phyloP scores from a whole-genome alignment of 1,140 invertebrate species.

The Drosophila sturtevanti region DNA sequence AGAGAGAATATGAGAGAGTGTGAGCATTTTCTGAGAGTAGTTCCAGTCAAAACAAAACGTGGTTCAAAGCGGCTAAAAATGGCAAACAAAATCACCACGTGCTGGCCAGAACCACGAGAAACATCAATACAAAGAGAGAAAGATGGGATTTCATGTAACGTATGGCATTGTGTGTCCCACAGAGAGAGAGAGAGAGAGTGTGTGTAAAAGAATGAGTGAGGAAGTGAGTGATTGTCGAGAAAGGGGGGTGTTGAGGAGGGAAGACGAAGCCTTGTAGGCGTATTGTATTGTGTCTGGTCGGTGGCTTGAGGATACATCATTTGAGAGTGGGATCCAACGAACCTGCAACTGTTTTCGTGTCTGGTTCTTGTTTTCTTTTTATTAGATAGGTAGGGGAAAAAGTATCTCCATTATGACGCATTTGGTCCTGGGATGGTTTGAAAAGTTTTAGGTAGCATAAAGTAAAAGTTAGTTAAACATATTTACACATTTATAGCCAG shows the following conservation, averaged over 20 bases:
- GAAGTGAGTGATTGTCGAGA: background rate
- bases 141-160: background rate
- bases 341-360: slow-evolving; percentile 10
- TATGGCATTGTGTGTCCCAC: no score
- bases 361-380: slow-evolving; percentile 6
- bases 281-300: slow-evolving; percentile 38
- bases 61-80: slow-evolving; percentile 49
- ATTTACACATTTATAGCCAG: no score
- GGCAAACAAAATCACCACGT: slow-evolving; percentile 72
- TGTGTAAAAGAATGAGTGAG: background rate
- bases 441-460: background rate
- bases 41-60: slow-evolving; percentile 70
- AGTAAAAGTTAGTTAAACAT: no score
- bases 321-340: slow-evolving; percentile 8
- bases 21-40: slow-evolving; percentile 18
- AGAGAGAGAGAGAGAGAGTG: background rate
- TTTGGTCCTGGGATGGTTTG: slow-evolving; percentile 36
- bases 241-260: no score
- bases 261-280: slow-evolving; percentile 22
- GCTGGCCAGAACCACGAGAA: slow-evolving; percentile 26
- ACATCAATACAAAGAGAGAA: background rate
- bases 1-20: slow-evolving; percentile 30
- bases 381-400: slow-evolving; percentile 5
- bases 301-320: background rate
- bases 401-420: slow-evolving; percentile 53